Evolutionary conservation across 2,797 vertebrate species (phyloP), one percentile per base, ranked within the genome.

Genomic region (Smutsia temminckii): DNA sequence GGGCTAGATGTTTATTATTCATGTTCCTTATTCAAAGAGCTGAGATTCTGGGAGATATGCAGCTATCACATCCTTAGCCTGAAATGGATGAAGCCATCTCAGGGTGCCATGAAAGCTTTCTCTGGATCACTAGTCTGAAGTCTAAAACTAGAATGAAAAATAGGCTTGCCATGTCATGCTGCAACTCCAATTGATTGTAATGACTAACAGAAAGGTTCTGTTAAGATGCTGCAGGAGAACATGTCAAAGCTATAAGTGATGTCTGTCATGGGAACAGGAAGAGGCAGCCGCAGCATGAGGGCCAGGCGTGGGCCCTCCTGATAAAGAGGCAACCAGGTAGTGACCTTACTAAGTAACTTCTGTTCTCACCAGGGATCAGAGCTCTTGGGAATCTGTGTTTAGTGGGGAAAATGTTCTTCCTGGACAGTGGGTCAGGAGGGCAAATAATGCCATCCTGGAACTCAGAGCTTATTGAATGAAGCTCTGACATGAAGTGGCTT

Each of bases 1-100:
- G 1, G 17, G 10, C 42, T 40, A 51, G 64, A 72, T 68, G 11
- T 89, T 94, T 84, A 42, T 95, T 92, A 81, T 71, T 90, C 87
- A 79, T 63, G 42, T 63, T 95, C 25, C 34, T 96, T 79, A 84
- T 55, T 55, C 40, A 64, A 72, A 83, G 80, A 93, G 59, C 68
- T 11, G 13, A 91, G 83, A 78, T 91, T 72, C 34, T 51, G 6
- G 51, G 78, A 90, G 77, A 84, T 57, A 71, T 4, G 8, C 1
- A 2, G 61, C 59, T 78, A 83, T 10, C n/a, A 8, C 12, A 74
- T 66, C 81, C 40, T 85, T 90, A 18, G 14, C 11, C 79, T 71
- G 27, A 66, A 94, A 85, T 68, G 32, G 46, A 17, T 59, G 27
- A 32, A 42, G 42, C 42, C 29, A 21, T 94, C 27, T 93, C 23